phyloP scores from a whole-genome alignment of 1,140 invertebrate genomes.

The Conus ventricosus region DNA sequence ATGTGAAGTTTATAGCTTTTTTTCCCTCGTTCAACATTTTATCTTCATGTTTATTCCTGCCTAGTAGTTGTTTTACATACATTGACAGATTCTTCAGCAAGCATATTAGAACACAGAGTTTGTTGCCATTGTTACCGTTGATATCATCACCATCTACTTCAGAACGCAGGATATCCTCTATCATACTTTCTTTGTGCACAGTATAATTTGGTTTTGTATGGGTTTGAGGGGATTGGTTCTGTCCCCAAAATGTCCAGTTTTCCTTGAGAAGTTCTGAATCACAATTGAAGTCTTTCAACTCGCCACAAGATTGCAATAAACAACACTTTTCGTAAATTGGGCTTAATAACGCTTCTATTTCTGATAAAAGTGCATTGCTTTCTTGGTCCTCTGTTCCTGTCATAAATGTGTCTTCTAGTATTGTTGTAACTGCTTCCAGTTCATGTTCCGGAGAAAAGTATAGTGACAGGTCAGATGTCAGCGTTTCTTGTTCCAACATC shows the following conservation, averaged over 20 bases:
- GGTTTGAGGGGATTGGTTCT: neutral
- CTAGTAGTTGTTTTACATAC: neutral
- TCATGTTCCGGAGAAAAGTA: neutral
- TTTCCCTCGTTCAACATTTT: neutral
- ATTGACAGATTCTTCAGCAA: neutral
- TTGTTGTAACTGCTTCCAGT: neutral
- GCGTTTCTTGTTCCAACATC: no score
- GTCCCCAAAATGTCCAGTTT: neutral
- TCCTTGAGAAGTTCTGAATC: neutral
- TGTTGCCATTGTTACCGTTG: neutral
- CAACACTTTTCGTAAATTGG: neutral
- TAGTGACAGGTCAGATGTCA: neutral
- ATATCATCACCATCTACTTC: neutral
- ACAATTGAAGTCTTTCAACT: neutral
- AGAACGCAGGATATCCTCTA: neutral
- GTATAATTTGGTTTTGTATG: neutral
- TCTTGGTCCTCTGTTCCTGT: neutral
- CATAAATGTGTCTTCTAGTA: no score
- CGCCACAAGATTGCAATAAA: neutral
- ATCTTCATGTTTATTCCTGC: neutral
- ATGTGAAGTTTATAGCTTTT: neutral
- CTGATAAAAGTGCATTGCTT: neutral
- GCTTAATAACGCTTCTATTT: neutral
- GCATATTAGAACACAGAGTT: neutral
- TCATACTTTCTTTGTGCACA: neutral